phyloP scores from a whole-genome alignment of 2,888 invertebrate species.

The Agrochola circellaris region DNA sequence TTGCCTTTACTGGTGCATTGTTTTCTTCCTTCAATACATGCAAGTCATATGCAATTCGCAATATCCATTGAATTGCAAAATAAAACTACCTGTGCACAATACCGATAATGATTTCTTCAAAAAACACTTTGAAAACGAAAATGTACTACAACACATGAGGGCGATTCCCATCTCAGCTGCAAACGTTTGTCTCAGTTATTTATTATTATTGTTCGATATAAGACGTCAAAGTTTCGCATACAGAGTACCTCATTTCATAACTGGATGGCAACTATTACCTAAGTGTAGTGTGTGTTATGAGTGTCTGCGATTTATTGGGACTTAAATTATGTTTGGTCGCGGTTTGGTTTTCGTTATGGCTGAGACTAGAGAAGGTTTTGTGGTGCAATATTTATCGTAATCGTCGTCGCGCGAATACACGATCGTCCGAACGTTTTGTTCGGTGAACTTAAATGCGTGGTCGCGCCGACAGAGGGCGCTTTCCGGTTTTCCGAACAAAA shows the following conservation, averaged over 20 bases:
- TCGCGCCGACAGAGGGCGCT: too few relatives aligned
- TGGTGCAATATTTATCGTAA: background rate
- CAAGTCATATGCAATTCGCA: background rate
- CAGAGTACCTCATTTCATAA: conserved; percentile 84
- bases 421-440: too few relatives aligned
- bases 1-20: background rate
- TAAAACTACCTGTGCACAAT: background rate
- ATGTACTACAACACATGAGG: conserved; percentile 49
- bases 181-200: conserved; percentile 80
- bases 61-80: background rate
- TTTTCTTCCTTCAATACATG: background rate
- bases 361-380: background rate
- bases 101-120: conserved; percentile 14
- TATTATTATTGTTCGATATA: conserved; percentile 85
- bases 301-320: conserved; percentile 40
- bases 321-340: too few relatives aligned
- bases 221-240: conserved; percentile 86
- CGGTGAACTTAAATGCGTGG: too few relatives aligned
- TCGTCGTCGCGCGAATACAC: too few relatives aligned
- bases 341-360: too few relatives aligned
- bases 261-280: conserved; percentile 77
- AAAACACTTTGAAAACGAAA: conserved; percentile 44
- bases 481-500: too few relatives aligned
- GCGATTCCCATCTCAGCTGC: conserved; percentile 66
- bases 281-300: conserved; percentile 47